Evolutionary conservation across 1,140 invertebrate genomes (phyloP), one percentile per base, ranked within the genome.

Genomic region (Pinna nobilis): DNA sequence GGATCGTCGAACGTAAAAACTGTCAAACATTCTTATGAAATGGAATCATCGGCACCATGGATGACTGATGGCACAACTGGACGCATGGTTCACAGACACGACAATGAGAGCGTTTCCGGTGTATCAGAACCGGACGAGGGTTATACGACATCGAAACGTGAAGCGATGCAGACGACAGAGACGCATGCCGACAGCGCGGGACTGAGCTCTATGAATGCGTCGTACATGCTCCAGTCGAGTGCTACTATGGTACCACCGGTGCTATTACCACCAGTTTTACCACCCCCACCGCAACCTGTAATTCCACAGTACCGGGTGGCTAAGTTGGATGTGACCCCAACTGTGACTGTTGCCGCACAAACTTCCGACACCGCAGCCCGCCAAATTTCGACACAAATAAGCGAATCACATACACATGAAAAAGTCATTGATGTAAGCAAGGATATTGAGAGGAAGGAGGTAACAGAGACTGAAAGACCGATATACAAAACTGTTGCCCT

Each of bases 401-500:
- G 44, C 37, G 64, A 25, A 30, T n/a, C n/a, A n/a, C n/a, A n/a
- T n/a, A 41, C 37, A 4, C 25, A 33, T 37, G 57, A 44, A 41
- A n/a, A n/a, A n/a, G n/a, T n/a, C n/a, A n/a, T n/a, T n/a, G n/a
- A n/a, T n/a, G n/a, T n/a, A n/a, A n/a, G n/a, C n/a, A n/a, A n/a
- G n/a, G n/a, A n/a, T n/a, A n/a, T n/a, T n/a, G 49, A 64, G 15
- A 41, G 30, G 37, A 33, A 32, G 37, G 25, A 39, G 15, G 37
- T 25, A 63, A 11, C 28, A 28, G 55, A 59, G 28, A 20, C 47
- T 5, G 44, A 66, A n/a, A 59, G 73, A 3, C 73, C 73, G 7
- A 50, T 75, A 5, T 75, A 70, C 60, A 75, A 75, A 59, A 59
- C 73, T 2, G 73, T 75, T 33, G 73, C 73, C 32, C 35, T 75